Evolutionary conservation across 2,888 invertebrate species (phyloP).

Genomic region (Tipula lateralis): DNA sequence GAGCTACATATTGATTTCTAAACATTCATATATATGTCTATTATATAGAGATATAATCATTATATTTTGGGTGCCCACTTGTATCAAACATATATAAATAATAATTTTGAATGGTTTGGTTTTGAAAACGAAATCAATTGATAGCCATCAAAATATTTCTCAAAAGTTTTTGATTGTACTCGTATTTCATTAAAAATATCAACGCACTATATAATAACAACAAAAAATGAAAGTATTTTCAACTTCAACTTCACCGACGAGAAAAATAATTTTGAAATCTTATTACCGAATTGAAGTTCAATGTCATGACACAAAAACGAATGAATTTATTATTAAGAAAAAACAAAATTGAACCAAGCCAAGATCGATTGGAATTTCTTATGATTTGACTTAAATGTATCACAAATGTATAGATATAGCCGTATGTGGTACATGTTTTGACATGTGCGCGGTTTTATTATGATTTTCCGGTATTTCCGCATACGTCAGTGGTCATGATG

Average conservation of each 20-base stretch:
- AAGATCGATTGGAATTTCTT: conserved; percentile 15
- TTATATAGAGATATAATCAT: neutral
- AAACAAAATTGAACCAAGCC: neutral
- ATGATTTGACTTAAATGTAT: too few relatives aligned
- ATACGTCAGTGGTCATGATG: too few relatives aligned
- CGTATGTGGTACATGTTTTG: too few relatives aligned
- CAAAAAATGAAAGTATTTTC: neutral
- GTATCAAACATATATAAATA: neutral
- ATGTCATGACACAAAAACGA: neutral
- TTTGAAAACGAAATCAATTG: conserved; percentile 1
- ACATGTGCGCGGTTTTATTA: too few relatives aligned
- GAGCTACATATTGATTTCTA: neutral
- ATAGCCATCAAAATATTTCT: neutral
- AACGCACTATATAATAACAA: neutral
- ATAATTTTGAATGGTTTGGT: neutral
- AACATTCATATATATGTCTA: neutral
- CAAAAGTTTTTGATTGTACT: too few relatives aligned
- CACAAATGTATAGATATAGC: too few relatives aligned
- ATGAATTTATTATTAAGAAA: neutral
- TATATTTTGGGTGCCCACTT: neutral
- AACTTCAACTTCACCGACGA: conserved; percentile 12
- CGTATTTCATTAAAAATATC: neutral
- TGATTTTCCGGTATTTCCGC: too few relatives aligned
- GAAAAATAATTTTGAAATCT: neutral
- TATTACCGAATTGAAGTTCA: neutral